Base-by-base conservation (phyloP, 2,888 invertebrate genomes). In the Trichacis sp. region DNA sequence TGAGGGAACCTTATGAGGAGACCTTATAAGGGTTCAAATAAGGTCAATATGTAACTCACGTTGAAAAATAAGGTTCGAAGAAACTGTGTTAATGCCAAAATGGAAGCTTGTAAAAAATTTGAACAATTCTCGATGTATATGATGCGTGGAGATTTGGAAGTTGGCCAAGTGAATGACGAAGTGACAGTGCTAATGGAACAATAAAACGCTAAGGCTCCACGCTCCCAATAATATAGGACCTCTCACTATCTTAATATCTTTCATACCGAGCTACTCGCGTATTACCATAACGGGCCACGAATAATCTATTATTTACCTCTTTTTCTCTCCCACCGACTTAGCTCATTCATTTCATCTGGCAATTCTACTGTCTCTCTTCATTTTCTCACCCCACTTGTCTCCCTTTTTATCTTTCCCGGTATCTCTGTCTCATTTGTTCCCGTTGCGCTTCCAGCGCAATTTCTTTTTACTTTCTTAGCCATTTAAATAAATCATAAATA, bases 401-500 rank as follows among this genome's bases (percentile, higher is more conserved):
- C 46, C 47, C 18, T 43, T 53, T 55, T 50, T 56, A 59, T 46
- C 19, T 50, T 19, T 68, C 50, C 40, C 48, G 52, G 62, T 60
- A 58, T 42, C 55, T 71, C 65, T 64, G 53, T 60, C 67, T 59
- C 65, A 56, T 53, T 64, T 56, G 55, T 57, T 58, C 56, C 42
- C 57, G 60, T 63, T 56, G 53, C 15, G 40, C 55, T 62, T 62
- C 49, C 61, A 61, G 46, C 50, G 30, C 57, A 61, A 58, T 62
- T 56, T 62, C 65, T 59, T 67, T 69, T 65, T 69, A 51, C 62
- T 61, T 69, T 59, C 70, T 66, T 68, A 52, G 55, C 69, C 73
- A 76, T 72, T 80, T 75, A 78, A 76, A 79, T 79, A 81, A 80
- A 81, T 81, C 81, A 82, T 81, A 79, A 80, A 79, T 81, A 80